phyloP scores from a whole-genome alignment of 2,113 vertebrate genomes.

The Porphyrio hochstetteri region DNA sequence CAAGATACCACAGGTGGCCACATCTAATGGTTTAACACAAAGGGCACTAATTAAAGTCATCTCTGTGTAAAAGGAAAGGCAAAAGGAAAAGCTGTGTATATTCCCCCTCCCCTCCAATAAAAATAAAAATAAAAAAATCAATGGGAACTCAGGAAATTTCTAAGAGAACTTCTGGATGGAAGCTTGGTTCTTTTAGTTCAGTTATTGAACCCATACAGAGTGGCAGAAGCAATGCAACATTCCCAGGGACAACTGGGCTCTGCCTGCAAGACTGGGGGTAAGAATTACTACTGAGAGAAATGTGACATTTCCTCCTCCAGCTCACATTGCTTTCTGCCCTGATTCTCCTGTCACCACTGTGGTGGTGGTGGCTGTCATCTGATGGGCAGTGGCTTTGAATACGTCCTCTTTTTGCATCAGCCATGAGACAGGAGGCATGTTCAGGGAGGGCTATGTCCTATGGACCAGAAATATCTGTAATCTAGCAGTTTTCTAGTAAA shows the following conservation, averaged over 20 bases:
- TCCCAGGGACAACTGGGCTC: background rate
- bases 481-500: background rate
- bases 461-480: background rate
- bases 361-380: background rate
- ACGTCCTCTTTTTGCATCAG: background rate
- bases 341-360: background rate
- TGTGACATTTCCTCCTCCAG: background rate
- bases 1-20: background rate
- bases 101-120: background rate
- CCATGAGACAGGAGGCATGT: background rate
- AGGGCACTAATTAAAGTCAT: slow-evolving; percentile 41
- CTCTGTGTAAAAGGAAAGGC: background rate
- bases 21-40: slow-evolving; percentile 28
- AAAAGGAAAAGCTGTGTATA: background rate
- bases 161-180: background rate
- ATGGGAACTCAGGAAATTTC: background rate
- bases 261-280: background rate
- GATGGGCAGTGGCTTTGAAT: background rate
- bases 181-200: background rate
- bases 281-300: background rate
- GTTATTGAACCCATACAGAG: background rate
- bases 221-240: background rate
- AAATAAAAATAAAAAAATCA: background rate
- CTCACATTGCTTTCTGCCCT: background rate
- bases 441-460: background rate